Conservation (phyloP, 2,113 vertebrate species). For the Chlamydotis undulata region DNA sequence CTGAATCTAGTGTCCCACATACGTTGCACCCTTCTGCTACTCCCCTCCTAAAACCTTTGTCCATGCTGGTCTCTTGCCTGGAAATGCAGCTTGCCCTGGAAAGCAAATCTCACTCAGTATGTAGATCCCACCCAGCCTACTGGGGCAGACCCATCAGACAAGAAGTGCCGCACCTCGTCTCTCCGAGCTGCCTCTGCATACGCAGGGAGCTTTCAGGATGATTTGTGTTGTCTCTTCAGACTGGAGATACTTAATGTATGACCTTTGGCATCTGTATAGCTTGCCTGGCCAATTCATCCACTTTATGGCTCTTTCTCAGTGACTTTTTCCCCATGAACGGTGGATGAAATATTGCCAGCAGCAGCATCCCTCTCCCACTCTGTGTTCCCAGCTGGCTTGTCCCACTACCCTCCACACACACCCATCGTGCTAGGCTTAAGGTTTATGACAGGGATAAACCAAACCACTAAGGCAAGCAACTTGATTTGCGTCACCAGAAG, state of each 20-base stretch:
- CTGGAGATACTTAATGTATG: neutral
- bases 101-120: neutral
- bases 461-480: neutral
- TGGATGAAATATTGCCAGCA: neutral
- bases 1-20: neutral
- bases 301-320: neutral
- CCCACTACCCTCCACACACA: neutral
- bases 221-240: neutral
- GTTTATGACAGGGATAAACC: neutral
- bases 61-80: neutral
- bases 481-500: neutral
- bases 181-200: neutral
- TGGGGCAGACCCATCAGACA: neutral
- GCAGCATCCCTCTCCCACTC: neutral
- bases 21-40: neutral
- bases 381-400: neutral
- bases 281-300: neutral
- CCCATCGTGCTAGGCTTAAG: neutral
- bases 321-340: neutral
- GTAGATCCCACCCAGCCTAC: neutral
- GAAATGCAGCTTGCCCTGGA: neutral
- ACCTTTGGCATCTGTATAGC: neutral
- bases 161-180: neutral
- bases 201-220: neutral
- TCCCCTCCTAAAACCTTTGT: neutral